Conservation (phyloP, 2,797 vertebrate species). For the Sebastolobus altivelis region DNA sequence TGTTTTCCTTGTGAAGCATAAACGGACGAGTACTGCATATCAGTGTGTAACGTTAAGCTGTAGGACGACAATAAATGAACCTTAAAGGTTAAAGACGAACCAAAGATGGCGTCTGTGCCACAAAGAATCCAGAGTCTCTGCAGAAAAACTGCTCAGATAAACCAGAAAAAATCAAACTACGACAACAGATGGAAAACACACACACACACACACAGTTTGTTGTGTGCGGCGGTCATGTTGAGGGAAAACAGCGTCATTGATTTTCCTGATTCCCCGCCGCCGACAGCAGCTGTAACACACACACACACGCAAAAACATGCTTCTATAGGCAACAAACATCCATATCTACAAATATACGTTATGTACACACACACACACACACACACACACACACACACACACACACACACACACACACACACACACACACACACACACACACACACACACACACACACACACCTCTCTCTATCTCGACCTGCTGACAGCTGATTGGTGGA, state of each 20-base stretch:
- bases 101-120: neutral
- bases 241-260: constrained; percentile 65
- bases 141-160: constrained; percentile 8
- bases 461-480: constrained; percentile 39
- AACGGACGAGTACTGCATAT: too few species aligned
- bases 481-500: constrained; percentile 79
- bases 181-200: constrained; percentile 14
- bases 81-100: neutral
- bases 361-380: constrained; percentile 28
- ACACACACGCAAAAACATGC: constrained; percentile 32
- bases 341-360: constrained; percentile 54
- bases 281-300: constrained; percentile 56
- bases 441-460: constrained; percentile 22
- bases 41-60: too few species aligned
- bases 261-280: constrained; percentile 55
- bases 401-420: constrained; percentile 13
- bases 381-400: constrained; percentile 37
- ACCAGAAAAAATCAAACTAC: neutral
- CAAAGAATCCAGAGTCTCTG: neutral
- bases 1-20: too few species aligned
- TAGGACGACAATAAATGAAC: neutral
- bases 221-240: constrained; percentile 61
- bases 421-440: constrained; percentile 29
- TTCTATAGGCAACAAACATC: constrained; percentile 66
- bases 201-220: constrained; percentile 41